Conservation (phyloP, 2,797 vertebrate species). For the Clarias platycephalus region DNA sequence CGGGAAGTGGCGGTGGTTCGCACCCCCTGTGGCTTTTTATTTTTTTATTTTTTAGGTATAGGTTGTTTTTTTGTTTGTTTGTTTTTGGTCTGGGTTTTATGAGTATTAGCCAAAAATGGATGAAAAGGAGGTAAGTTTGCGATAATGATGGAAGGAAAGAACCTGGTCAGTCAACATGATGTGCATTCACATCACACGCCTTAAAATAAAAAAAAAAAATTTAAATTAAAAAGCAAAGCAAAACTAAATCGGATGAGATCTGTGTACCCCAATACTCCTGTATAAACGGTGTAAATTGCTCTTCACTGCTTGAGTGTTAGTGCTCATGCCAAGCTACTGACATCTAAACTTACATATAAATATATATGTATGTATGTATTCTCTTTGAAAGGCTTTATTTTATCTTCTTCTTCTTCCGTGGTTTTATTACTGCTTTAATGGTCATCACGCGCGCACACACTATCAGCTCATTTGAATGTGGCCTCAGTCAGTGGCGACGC, state of each 20-base stretch:
- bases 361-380: not conserved
- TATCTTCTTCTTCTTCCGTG: conserved; percentile 19
- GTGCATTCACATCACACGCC: not conserved
- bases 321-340: conserved; percentile 21
- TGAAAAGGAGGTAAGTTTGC: too few species aligned
- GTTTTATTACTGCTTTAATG: conserved; percentile 30
- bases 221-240: too few species aligned
- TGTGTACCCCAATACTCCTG: not conserved
- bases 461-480: conserved; percentile 8
- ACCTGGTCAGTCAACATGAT: not conserved
- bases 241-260: too few species aligned
- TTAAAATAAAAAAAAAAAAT: not conserved
- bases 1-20: not conserved
- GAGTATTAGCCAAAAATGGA: not conserved
- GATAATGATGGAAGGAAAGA: not conserved
- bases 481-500: not conserved
- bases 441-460: not conserved
- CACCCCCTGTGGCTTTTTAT: not conserved
- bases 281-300: not conserved
- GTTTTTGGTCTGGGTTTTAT: not conserved
- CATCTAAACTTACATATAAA: not conserved
- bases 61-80: not conserved
- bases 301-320: not conserved
- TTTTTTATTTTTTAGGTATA: not conserved
- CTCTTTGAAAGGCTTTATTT: conserved; percentile 27